Base-by-base conservation (phyloP, 2,797 vertebrate genomes). In the Parauchenoglanis ngamensis region DNA sequence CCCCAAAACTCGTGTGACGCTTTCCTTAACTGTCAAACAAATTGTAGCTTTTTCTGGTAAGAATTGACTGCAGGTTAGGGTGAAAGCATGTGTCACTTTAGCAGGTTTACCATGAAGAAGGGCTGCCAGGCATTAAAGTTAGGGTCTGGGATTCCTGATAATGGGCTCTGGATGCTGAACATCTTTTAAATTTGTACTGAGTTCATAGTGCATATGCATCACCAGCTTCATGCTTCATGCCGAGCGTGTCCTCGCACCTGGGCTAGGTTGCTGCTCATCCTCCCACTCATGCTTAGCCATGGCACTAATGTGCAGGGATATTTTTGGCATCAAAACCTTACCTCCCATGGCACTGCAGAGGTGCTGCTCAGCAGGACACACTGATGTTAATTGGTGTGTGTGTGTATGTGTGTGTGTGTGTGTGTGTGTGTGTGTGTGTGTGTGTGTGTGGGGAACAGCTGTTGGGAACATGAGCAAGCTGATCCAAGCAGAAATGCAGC, bases 371-470 rank as follows among this genome's bases (percentile, higher is more conserved):
- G 87, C 88, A 89, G 86, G 87, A 88, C 81, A 59, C 77, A 31
- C 87, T 81, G 86, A 84, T 86, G 88, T 86, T 89, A 89, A 89
- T 89, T 91, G 89, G 88, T 46, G 83, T 63, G 78, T 86, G 79
- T 56, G 70, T 28, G 72, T 35, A 12, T 19, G 28, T 13, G 46
- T 87, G 90, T 56, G 70, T 28, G 72, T 35, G 19, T 19, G 28
- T 13, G 46, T 87, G 90, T 72, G 78, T 86, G 79, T 56, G 67
- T 56, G 59, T 31, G 84, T n/a, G 80, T 63, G 77, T 85, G 87
- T 56, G 70, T 28, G 72, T 35, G 19, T 19, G 28, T 13, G 46
- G 59, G 87, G 87, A 93, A 92, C 94, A 95, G 94, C 94, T 94
- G 94, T 93, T 93, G 25, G 91, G 65, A 73, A 85, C 87, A 90